These are phyloP conservation scores for Drosophila parabipectinata DNA, from an alignment of 1,140 invertebrate genomes.

Conservation along the genomic window DNA sequence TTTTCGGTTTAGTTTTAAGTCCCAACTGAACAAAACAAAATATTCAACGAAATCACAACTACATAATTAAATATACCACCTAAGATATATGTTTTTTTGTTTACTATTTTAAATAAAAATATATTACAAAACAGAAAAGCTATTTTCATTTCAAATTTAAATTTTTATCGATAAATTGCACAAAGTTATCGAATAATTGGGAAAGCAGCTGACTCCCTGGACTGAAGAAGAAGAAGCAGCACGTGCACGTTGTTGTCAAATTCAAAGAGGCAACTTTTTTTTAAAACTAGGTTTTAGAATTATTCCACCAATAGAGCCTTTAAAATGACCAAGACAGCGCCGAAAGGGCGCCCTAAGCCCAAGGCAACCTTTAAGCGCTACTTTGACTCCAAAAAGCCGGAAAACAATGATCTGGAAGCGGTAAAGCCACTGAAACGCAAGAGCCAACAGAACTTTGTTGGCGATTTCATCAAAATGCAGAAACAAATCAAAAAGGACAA, in stretches of 20 bases:
- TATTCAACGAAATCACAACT: background rate
- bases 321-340: slow-evolving; percentile 50
- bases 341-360: slow-evolving; percentile 49
- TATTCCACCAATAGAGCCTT: background rate
- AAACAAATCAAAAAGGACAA: slow-evolving; percentile 20
- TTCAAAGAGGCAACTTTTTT: background rate
- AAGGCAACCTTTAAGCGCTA: slow-evolving; percentile 40
- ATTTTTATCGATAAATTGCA: background rate
- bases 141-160: too few relatives aligned
- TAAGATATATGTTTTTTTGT: background rate
- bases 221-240: slow-evolving; percentile 40
- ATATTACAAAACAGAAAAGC: too few relatives aligned
- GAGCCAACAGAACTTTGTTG: slow-evolving; percentile 55
- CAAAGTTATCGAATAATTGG: background rate
- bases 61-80: background rate
- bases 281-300: background rate
- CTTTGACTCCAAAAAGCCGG: slow-evolving; percentile 29
- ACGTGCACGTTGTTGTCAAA: slow-evolving; percentile 40
- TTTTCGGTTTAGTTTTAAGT: slow-evolving; percentile 40
- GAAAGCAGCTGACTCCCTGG: slow-evolving; percentile 12
- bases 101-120: background rate
- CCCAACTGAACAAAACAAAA: background rate
- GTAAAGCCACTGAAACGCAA: slow-evolving; percentile 43
- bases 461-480: slow-evolving; percentile 65
- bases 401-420: slow-evolving; percentile 11